Conservation (phyloP, 2,797 vertebrate species). For the Gymnothorax javanicus region DNA sequence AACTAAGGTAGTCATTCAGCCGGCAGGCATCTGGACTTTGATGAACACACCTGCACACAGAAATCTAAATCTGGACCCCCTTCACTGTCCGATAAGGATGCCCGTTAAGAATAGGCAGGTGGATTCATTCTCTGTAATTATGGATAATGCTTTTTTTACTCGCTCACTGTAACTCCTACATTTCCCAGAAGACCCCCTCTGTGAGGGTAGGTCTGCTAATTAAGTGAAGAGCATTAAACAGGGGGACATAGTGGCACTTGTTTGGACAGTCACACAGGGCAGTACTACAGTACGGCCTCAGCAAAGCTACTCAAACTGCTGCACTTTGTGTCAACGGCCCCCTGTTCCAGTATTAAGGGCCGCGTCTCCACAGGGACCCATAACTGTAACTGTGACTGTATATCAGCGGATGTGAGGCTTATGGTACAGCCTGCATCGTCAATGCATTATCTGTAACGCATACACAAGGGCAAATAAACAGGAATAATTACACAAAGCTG, state of each 20-base stretch:
- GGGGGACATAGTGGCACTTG: background rate
- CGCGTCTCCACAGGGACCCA: background rate
- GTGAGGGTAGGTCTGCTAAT: background rate
- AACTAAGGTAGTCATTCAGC: slow-evolving; percentile 40
- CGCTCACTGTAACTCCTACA: too few relatives aligned
- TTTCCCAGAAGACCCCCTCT: background rate
- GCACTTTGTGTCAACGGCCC: background rate
- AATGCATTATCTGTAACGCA: background rate
- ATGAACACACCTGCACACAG: slow-evolving; percentile 36
- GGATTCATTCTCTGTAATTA: background rate
- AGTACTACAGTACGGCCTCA: background rate
- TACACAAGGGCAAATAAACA: too few relatives aligned
- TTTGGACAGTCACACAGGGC: background rate
- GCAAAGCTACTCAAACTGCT: background rate
- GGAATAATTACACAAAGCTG: too few relatives aligned
- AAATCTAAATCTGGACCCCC: slow-evolving; percentile 37
- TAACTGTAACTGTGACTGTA: background rate
- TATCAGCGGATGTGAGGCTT: background rate
- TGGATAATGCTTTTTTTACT: background rate
- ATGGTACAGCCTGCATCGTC: background rate
- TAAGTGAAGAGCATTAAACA: background rate
- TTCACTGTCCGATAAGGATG: background rate
- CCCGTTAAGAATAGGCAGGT: background rate
- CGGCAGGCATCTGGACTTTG: slow-evolving; percentile 52
- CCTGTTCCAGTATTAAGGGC: background rate